Evolutionary conservation across 1,140 invertebrate species (phyloP).

Genomic region (Platyscapa corneri): DNA sequence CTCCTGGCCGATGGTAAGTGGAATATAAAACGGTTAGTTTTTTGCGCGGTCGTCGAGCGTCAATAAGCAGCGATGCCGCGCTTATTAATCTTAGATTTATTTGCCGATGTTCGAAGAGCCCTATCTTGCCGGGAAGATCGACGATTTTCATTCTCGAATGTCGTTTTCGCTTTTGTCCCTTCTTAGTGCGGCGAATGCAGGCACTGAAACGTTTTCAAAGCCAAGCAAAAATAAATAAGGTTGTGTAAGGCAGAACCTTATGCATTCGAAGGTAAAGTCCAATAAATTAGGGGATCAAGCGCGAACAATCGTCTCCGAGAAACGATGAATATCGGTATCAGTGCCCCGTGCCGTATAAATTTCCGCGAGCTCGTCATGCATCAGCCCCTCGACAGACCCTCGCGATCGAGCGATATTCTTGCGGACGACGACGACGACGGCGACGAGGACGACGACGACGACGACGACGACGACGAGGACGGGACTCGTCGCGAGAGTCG

Average conservation of each 20-base stretch:
- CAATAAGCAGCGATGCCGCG: not conserved
- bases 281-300: not conserved
- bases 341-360: constrained; percentile 10
- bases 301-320: constrained; percentile 4
- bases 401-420: constrained; percentile 8
- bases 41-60: too few species aligned
- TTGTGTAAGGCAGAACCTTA: too few species aligned
- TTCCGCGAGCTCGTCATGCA: constrained; percentile 28
- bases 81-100: not conserved
- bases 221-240: not conserved
- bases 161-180: not conserved
- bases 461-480: too few species aligned
- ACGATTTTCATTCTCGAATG: not conserved
- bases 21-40: too few species aligned
- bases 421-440: not conserved
- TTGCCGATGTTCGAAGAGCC: not conserved
- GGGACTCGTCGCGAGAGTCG: not conserved
- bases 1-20: too few species aligned
- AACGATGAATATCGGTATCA: constrained; percentile 8
- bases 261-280: not conserved
- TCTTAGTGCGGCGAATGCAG: not conserved
- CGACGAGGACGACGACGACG: too few species aligned
- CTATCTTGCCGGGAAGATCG: not conserved
- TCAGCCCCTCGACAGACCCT: constrained; percentile 13
- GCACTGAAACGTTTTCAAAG: not conserved